Evolutionary conservation across 2,797 vertebrate genomes (phyloP).

Genomic region (Jordanella pulchra): DNA sequence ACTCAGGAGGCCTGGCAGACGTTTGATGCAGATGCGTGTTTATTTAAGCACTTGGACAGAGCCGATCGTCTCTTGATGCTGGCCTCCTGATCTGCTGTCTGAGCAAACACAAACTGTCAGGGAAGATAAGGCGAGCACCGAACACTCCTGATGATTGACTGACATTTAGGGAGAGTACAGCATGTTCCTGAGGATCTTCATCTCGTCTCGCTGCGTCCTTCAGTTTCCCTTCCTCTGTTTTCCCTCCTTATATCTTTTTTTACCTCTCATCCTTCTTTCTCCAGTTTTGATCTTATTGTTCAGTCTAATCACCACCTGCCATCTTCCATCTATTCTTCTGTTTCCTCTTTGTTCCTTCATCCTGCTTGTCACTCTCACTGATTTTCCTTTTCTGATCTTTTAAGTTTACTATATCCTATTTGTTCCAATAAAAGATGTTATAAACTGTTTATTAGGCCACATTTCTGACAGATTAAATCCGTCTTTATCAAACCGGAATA

Average conservation of each 20-base stretch:
- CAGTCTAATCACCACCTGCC: background rate
- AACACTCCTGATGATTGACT: slow-evolving; percentile 56
- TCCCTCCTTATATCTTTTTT: background rate
- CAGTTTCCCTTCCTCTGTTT: background rate
- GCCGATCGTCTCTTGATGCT: slow-evolving; percentile 68
- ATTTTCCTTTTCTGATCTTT: background rate
- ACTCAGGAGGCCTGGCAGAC: slow-evolving; percentile 27
- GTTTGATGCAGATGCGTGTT: slow-evolving; percentile 65
- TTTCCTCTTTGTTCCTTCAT: background rate
- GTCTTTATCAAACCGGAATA: too few species aligned
- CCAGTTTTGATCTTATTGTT: background rate
- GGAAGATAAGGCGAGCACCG: slow-evolving; percentile 66
- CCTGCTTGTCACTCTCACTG: background rate
- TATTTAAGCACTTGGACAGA: slow-evolving; percentile 59
- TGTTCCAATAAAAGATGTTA: background rate
- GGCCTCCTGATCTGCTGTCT: slow-evolving; percentile 68
- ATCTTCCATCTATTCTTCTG: background rate
- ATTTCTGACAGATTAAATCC: too few species aligned
- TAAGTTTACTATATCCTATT: background rate
- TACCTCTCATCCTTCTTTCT: background rate
- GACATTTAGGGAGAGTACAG: slow-evolving; percentile 46
- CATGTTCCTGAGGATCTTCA: slow-evolving; percentile 10
- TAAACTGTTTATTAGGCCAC: too few species aligned
- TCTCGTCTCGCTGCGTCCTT: background rate
- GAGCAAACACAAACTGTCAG: slow-evolving; percentile 68